phyloP scores from a whole-genome alignment of 2,888 invertebrate species.

The Cantharis rufa region DNA sequence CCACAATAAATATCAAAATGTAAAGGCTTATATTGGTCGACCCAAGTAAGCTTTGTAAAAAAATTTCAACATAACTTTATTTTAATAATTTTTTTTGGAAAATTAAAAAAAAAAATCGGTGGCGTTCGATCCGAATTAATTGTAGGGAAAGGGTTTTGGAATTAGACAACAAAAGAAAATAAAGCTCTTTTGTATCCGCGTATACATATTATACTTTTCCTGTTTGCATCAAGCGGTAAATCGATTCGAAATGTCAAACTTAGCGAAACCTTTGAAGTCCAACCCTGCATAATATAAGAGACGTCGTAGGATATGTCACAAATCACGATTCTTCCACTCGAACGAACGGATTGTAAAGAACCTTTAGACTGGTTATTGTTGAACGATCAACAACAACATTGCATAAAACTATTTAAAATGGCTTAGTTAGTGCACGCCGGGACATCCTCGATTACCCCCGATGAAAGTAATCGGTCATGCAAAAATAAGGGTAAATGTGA shows the following conservation, averaged over 20 bases:
- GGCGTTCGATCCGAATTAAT: not conserved
- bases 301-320: conserved; percentile 8
- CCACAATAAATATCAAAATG: conserved; percentile 2
- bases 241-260: conserved; percentile 9
- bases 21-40: not conserved
- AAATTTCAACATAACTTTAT: not conserved
- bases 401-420: conserved; percentile 32
- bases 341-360: conserved; percentile 24
- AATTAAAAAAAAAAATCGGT: not conserved
- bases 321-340: conserved; percentile 18
- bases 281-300: conserved; percentile 8
- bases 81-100: not conserved
- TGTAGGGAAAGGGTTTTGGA: not conserved
- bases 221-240: conserved; percentile 4
- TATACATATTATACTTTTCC: not conserved
- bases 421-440: conserved; percentile 23
- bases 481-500: conserved; percentile 30
- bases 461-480: conserved; percentile 29
- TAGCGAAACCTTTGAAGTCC: conserved; percentile 10
- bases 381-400: conserved; percentile 20
- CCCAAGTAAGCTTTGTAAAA: not conserved
- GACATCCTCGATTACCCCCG: conserved; percentile 26
- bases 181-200: not conserved
- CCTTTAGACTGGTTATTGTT: conserved; percentile 19
- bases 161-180: not conserved